These are phyloP conservation scores for Bubo bubo DNA, from an alignment of 2,113 vertebrate genomes.

Conservation along the genomic window DNA sequence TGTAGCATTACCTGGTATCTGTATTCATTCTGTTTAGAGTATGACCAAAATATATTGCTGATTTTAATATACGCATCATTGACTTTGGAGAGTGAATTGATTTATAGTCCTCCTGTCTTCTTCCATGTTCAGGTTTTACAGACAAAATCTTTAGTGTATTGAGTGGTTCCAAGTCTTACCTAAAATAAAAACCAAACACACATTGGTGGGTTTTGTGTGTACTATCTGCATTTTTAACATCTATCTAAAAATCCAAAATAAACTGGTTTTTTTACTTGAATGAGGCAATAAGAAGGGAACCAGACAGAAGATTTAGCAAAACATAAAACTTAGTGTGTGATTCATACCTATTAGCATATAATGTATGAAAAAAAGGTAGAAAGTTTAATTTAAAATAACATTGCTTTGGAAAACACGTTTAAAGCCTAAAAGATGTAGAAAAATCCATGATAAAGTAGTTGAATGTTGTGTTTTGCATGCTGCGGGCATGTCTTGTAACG, in stretches of 20 bases:
- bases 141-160: not conserved
- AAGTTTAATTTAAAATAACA: not conserved
- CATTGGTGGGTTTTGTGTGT: not conserved
- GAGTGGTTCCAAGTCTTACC: not conserved
- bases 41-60: not conserved
- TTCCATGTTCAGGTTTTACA: not conserved
- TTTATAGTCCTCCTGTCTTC: not conserved
- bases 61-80: not conserved
- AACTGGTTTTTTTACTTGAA: not conserved
- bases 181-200: not conserved
- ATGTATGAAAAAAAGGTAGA: not conserved
- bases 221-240: not conserved
- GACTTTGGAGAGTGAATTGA: not conserved
- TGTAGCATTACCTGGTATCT: not conserved
- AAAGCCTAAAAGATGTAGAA: not conserved
- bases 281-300: not conserved
- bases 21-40: not conserved
- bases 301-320: not conserved
- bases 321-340: not conserved
- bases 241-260: not conserved
- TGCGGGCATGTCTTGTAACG: not conserved
- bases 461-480: not conserved
- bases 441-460: not conserved
- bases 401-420: not conserved
- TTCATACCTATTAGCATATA: not conserved